Evolutionary conservation across 2,888 invertebrate species (phyloP), one percentile per base, ranked within the genome.

Genomic region (Lathronympha strigana): DNA sequence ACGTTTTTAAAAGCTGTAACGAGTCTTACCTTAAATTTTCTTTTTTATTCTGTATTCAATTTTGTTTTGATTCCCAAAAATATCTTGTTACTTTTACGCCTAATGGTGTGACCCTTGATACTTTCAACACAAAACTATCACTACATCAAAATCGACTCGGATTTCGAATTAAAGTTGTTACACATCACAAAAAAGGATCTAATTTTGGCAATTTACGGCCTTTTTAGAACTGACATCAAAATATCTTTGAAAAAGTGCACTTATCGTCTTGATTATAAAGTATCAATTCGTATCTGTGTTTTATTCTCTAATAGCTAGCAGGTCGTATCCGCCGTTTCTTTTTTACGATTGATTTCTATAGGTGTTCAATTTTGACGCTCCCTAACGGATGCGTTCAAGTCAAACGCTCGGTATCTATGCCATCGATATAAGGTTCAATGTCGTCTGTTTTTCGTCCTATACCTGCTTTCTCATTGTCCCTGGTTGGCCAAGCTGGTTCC

Each of bases 381-480:
- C 25, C 60, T 54, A 28, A 40, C 50, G 43, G 43, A 43, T 43
- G 19, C 21, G 13, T 21, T 21, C 9, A 45, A 19, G 4, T 23
- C n/a, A 47, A n/a, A 47, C 23, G n/a, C n/a, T 47, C 21, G 8
- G 19, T 43, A n/a, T n/a, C 23, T 23, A 23, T 47, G 1, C 6
- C 5, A 23, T n/a, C 23, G 47, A 6, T 1, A 47, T 23, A 47
- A 47, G 47, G 23, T 23, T 47, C n/a, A 1, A 8, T 47, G 13
- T 47, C 17, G 5, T 3, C 43, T 11, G n/a, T 23, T 4, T n/a
- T 47, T 23, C 3, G 6, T 23, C 1, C 58, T 43, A 67, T 77
- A 76, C 76, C 81, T 82, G 82, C 78, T 75, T 72, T 69, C 69
- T 73, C 70, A 72, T 75, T 77, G 73, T 70, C 33, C 64, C 58